These are phyloP conservation scores for Cephus cinctus DNA, from an alignment of 1,140 invertebrate genomes.

Conservation along the genomic window DNA sequence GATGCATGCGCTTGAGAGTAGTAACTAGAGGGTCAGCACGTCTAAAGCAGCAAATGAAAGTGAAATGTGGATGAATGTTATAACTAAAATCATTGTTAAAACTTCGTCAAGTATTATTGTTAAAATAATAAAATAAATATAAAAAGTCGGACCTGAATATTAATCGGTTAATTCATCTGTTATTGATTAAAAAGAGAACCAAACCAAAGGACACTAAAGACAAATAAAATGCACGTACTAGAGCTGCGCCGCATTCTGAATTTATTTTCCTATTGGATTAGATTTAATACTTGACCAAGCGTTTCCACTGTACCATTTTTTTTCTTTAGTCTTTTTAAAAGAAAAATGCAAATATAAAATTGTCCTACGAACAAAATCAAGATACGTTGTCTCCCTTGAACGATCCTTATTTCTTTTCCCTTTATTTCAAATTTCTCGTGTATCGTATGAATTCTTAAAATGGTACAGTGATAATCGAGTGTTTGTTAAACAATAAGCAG, in stretches of 20 bases:
- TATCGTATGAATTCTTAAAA: constrained; percentile 24
- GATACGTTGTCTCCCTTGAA: not conserved
- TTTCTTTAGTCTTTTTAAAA: constrained; percentile 1
- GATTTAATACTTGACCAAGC: constrained; percentile 53
- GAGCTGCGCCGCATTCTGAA: no score
- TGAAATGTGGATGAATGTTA: constrained; percentile 47
- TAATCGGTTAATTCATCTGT: constrained; percentile 23
- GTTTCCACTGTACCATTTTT: constrained; percentile 48
- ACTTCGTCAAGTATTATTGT: constrained; percentile 53
- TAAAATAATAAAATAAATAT: constrained; percentile 1
- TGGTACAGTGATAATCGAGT: constrained; percentile 45
- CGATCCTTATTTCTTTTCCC: no score
- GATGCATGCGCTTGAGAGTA: constrained; percentile 32
- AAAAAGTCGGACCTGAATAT: not conserved
- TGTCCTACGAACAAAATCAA: no score
- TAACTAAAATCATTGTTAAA: constrained; percentile 46
- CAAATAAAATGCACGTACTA: no score
- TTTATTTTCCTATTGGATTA: not conserved
- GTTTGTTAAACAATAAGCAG: constrained; percentile 57
- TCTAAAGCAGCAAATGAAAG: constrained; percentile 56
- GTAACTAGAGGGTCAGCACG: constrained; percentile 44
- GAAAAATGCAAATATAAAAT: not conserved
- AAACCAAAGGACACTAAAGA: no score
- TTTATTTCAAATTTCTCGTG: not conserved
- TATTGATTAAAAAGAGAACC: no score